Evolutionary conservation across 1,140 invertebrate genomes (phyloP), one percentile per base, ranked within the genome.

Genomic region (Drosophila carrolli): DNA sequence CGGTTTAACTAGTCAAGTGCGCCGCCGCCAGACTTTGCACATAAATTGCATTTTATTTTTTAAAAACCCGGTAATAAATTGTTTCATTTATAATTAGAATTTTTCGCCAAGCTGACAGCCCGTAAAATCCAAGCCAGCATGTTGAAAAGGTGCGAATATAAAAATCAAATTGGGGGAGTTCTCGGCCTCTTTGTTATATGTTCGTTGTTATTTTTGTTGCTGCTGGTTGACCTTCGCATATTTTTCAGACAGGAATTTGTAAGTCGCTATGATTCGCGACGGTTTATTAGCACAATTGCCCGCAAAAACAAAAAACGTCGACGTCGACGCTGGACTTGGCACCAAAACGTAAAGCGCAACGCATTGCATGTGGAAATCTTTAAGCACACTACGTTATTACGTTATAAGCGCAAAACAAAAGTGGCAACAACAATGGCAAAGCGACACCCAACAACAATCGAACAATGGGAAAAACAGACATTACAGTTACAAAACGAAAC

Each of bases 61-160:
- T 82, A 88, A 82, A 74, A 86, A 76, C 83, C 82, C 82, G 82
- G 82, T 82, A 85, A 85, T 85, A 85, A 86, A 86, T 81, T 85
- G 82, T 86, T 86, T 82, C 55, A 68, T 88, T 86, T 82, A 82
- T 79, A 88, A 86, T 86, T 82, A 82, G 82, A 88, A 88, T 88
- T 86, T 82, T 78, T 63, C 68, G 61, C 66, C 51, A 73, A 54
- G 23, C 70, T 86, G 82, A 81, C 82, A 86, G 68, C 77, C 44
- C 47, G 46, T 29, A 56, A 62, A 61, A 41, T 60, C 29, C 29
- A 43, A 41, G 23, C 54, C 32, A 38, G 35, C 29, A 35, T 53
- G 27, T 51, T 32, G 53, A 44, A 75, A 75, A 51, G 50, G 66
- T 41, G 47, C 38, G 41, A 60, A 10, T 51, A 60, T 43, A 32